Conservation (phyloP, 2,113 vertebrate species). For the Platanista minor region DNA sequence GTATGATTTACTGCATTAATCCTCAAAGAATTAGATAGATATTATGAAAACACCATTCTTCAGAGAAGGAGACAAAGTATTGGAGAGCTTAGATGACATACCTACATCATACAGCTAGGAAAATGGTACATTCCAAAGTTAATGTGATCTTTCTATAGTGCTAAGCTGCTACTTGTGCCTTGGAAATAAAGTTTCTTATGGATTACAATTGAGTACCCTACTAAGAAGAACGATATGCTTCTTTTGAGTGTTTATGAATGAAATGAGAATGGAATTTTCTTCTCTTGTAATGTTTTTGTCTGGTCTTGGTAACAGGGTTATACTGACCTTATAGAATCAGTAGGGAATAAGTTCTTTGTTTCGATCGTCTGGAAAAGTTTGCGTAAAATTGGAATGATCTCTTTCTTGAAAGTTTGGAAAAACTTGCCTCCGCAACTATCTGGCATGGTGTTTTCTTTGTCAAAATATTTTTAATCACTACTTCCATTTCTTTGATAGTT, state of each 20-base stretch:
- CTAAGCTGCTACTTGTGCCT: background rate
- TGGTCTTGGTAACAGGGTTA: background rate
- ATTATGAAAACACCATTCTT: background rate
- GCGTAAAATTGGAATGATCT: background rate
- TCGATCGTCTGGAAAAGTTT: background rate
- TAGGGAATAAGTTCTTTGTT: background rate
- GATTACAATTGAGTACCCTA: background rate
- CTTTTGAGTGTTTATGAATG: background rate
- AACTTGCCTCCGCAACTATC: background rate
- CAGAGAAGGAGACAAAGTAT: background rate
- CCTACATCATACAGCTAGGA: background rate
- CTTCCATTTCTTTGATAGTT: background rate
- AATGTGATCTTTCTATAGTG: background rate
- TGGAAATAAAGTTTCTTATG: background rate
- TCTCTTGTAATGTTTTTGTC: background rate
- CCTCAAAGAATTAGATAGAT: background rate
- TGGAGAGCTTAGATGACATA: background rate
- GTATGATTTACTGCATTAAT: background rate
- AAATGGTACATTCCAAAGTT: background rate
- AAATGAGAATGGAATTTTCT: background rate
- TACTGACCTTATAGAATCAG: background rate
- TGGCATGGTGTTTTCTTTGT: background rate
- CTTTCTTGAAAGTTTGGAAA: background rate
- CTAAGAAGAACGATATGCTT: background rate
- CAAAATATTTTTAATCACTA: background rate